Evolutionary conservation across 23 tunicate genomes (phyloP).

Genomic region (Ascidia mentula): DNA sequence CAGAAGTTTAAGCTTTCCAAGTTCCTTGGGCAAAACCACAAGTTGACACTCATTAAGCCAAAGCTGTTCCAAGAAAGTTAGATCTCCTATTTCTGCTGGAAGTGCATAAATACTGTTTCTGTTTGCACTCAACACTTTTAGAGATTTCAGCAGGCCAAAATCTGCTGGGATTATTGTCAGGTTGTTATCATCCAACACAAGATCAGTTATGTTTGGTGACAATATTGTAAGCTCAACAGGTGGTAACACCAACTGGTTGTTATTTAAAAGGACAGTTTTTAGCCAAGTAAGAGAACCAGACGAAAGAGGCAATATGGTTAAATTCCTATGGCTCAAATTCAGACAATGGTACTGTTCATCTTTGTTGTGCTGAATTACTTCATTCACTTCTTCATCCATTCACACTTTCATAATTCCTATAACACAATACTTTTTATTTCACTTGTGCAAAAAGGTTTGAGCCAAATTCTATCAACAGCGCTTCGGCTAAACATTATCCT

Average conservation of each 20-base stretch:
- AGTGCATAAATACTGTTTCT: slow-evolving; percentile 21
- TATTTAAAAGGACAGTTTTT: slow-evolving; percentile 31
- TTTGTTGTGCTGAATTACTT: neutral
- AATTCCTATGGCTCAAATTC: slow-evolving; percentile 26
- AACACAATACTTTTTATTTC: no score
- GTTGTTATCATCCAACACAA: slow-evolving; percentile 31
- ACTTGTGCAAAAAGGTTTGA: no score
- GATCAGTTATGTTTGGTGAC: slow-evolving; percentile 20
- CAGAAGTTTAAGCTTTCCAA: slow-evolving; percentile 19
- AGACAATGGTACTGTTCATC: neutral
- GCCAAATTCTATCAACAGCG: no score
- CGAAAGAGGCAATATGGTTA: slow-evolving; percentile 27
- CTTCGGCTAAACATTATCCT: no score
- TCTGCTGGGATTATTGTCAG: slow-evolving; percentile 45
- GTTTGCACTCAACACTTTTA: slow-evolving; percentile 28
- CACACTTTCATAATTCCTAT: neutral
- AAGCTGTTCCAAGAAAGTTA: slow-evolving; percentile 14
- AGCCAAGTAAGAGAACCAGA: neutral
- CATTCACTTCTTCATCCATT: neutral
- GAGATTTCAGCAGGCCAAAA: slow-evolving; percentile 20
- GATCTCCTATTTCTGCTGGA: slow-evolving; percentile 29
- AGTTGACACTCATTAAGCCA: slow-evolving; percentile 45
- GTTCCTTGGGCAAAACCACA: slow-evolving; percentile 25
- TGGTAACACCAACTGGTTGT: slow-evolving; percentile 38
- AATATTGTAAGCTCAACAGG: slow-evolving; percentile 33